Conservation (phyloP, 1,140 invertebrate species). For the Zaprionus davidi region DNA sequence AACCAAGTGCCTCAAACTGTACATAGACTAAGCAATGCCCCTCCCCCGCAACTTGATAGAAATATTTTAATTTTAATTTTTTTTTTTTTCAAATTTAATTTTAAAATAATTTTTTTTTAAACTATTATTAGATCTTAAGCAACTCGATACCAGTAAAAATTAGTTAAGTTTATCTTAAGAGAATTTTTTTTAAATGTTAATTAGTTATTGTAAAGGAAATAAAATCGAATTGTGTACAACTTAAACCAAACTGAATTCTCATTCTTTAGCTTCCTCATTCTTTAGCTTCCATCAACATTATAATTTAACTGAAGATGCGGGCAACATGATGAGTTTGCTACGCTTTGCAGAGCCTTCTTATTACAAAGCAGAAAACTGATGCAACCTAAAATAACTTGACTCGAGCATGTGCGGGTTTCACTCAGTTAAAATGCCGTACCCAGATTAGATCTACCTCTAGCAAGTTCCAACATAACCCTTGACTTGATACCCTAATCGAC, state of each 20-base stretch:
- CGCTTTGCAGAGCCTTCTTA: not conserved
- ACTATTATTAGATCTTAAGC: conserved; percentile 22
- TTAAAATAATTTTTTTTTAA: conserved; percentile 40
- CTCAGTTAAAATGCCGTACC: conserved; percentile 40
- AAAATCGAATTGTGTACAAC: conserved; percentile 21
- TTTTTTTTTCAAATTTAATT: conserved; percentile 16
- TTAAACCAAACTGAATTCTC: not conserved
- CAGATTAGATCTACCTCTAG: conserved; percentile 13
- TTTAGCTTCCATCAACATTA: not conserved
- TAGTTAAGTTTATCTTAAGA: conserved; percentile 30
- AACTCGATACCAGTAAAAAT: conserved; percentile 50
- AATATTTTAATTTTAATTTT: conserved; percentile 7
- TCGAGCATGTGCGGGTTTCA: conserved; percentile 43
- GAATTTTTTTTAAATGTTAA: conserved; percentile 59
- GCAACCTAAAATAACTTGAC: conserved; percentile 11
- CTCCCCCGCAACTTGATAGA: not conserved
- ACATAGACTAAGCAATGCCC: conserved; percentile 52
- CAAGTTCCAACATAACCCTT: conserved; percentile 18
- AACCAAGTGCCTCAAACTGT: conserved; percentile 77
- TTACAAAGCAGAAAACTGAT: conserved; percentile 6
- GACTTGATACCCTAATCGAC: conserved; percentile 18
- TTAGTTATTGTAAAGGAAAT: conserved; percentile 53
- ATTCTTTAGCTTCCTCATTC: not conserved
- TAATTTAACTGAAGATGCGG: conserved; percentile 22
- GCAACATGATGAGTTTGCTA: conserved; percentile 4